Percentiles rank a stretch among this genome's conserved stretches.
phyloP scores from a whole-genome alignment of 2,113 vertebrate species.

The Tragelaphus buxtoni region DNA sequence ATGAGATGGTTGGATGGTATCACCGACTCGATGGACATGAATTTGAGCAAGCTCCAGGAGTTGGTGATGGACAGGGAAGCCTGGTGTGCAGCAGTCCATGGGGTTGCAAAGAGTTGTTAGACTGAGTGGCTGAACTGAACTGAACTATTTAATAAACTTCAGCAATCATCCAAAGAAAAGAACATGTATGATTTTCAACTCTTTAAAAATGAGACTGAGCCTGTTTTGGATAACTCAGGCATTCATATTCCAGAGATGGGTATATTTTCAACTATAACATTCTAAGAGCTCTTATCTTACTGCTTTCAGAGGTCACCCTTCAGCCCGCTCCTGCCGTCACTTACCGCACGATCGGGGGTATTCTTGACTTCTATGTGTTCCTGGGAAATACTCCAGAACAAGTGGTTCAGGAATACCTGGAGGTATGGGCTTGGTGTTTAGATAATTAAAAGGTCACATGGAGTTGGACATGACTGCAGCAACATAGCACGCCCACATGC shows the following conservation, averaged over 20 bases:
- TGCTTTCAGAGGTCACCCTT: conserved; percentile 82
- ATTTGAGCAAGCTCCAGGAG: neutral
- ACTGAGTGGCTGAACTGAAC: neutral
- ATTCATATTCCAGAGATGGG: neutral
- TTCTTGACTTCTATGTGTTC: conserved; percentile 90
- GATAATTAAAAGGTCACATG: neutral
- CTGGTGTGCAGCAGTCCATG: neutral
- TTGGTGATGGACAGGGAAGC: neutral
- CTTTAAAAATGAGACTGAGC: neutral
- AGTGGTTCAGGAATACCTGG: conserved; percentile 88
- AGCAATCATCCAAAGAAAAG: neutral
- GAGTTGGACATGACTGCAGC: neutral
- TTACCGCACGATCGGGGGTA: conserved; percentile 87
- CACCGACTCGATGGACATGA: rapidly evolving
- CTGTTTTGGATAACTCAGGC: neutral
- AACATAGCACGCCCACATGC: neutral
- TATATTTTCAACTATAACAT: neutral
- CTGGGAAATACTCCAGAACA: conserved; percentile 88
- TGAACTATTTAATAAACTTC: neutral
- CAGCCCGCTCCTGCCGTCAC: conserved; percentile 90
- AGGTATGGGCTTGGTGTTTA: conserved; percentile 73
- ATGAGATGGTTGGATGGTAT: neutral
- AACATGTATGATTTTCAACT: neutral
- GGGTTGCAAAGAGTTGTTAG: neutral
- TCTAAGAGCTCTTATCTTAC: neutral